Evolutionary conservation across 2,888 invertebrate species (phyloP), one percentile per base, ranked within the genome.

Genomic region (Gonocerus acuteangulatus): DNA sequence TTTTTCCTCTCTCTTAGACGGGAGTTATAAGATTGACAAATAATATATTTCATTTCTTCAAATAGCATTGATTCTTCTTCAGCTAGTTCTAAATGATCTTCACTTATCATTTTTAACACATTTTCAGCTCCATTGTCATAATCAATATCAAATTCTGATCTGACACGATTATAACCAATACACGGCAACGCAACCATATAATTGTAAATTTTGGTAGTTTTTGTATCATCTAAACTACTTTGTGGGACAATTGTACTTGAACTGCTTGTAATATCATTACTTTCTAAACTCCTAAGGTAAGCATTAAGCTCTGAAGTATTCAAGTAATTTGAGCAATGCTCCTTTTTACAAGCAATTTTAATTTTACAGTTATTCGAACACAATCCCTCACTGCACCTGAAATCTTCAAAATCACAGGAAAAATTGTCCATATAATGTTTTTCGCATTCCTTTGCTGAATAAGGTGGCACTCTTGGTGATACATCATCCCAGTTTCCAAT

Each of bases 11-110:
- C 92, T 67, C 75, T 79, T 36, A 94, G 73, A 62, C 89, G 80
- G 66, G 84, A 81, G 70, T 89, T 88, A 69, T 93, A 87, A n/a
- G 85, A 82, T 62, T 80, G 80, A 1, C 86, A 77, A 9, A 90
- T 75, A 15, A 86, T 82, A 61, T 81, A 78, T 72, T 89, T 86
- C 57, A 93, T 72, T 34, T 82, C 79, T 68, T 80, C 79, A 69
- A 82, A 77, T 52, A 83, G 74, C 27, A 80, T 74, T 69, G 78
- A 66, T 34, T 68, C 67, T 7, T 70, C 67, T 32, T 60, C 36
- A 16, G 44, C 48, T 11, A 27, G 2, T 21, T 52, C 27, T 22
- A 18, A 22, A 6, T 58, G 23, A 27, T 65, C 49, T 32, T 63
- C 60, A 36, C 64, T 48, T 16, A 65, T 59, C 9, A 60, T 48